phyloP scores from a whole-genome alignment of 2,113 vertebrate genomes.

The human region DNA sequence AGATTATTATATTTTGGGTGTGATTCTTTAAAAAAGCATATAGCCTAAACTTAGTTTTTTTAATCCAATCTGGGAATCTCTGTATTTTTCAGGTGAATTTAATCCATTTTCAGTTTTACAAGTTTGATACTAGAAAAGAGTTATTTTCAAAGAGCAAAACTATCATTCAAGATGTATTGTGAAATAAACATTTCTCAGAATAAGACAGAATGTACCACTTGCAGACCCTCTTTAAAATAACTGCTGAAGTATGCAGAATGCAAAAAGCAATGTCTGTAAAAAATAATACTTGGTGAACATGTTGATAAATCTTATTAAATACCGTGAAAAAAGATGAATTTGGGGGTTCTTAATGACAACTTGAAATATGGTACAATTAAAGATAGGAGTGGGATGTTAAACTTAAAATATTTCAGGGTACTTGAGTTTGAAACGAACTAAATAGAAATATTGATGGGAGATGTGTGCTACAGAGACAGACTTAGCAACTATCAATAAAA shows the following conservation, averaged over 20 bases:
- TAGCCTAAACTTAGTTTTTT: neutral
- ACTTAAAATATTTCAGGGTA: neutral
- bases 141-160: neutral
- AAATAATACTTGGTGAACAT: neutral
- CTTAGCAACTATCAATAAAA: neutral
- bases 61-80: neutral
- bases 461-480: neutral
- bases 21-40: neutral
- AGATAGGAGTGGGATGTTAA: neutral
- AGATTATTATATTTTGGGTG: neutral
- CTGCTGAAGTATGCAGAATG: neutral
- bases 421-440: neutral
- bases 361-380: neutral
- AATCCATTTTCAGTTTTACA: neutral
- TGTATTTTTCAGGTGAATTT: neutral
- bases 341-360: neutral
- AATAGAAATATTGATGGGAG: neutral
- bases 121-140: neutral
- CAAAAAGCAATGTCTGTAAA: neutral
- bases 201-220: neutral
- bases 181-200: neutral
- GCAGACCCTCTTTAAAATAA: neutral
- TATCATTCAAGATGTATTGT: neutral
- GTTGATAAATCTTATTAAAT: neutral
- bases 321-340: neutral